phyloP scores from a whole-genome alignment of 2,888 invertebrate species.

The Drosophila quasianomalipes region DNA sequence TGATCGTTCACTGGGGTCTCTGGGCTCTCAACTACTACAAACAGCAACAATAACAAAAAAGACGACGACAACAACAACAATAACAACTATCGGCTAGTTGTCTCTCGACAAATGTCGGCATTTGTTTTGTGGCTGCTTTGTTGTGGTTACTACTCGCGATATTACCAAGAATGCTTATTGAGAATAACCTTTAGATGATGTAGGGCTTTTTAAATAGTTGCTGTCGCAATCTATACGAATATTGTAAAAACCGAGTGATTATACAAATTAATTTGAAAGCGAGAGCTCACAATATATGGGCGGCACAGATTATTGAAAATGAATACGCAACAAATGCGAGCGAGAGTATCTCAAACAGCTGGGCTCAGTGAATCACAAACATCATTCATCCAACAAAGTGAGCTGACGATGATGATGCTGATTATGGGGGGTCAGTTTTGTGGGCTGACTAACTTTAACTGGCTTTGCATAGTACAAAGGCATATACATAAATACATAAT shows the following conservation, averaged over 20 bases:
- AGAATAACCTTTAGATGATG: slow-evolving; percentile 49
- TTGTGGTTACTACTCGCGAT: slow-evolving; percentile 34
- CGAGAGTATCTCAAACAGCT: slow-evolving; percentile 41
- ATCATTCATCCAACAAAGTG: slow-evolving; percentile 24
- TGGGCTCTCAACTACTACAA: neutral
- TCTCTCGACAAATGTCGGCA: slow-evolving; percentile 25
- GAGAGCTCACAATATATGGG: slow-evolving; percentile 13
- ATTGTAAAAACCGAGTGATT: slow-evolving; percentile 8
- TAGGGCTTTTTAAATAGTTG: slow-evolving; percentile 54
- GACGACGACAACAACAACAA: neutral
- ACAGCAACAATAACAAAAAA: neutral
- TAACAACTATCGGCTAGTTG: slow-evolving; percentile 3
- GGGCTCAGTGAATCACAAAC: slow-evolving; percentile 46
- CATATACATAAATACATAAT: slow-evolving; percentile 27
- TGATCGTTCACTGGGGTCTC: slow-evolving; percentile 52
- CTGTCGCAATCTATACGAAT: slow-evolving; percentile 13
- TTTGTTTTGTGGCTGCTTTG: slow-evolving; percentile 41
- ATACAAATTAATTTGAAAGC: slow-evolving; percentile 27
- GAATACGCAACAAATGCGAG: slow-evolving; percentile 18
- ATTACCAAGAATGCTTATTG: slow-evolving; percentile 47
- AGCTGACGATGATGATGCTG: slow-evolving; percentile 14
- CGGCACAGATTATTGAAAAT: neutral
- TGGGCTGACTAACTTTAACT: slow-evolving; percentile 46
- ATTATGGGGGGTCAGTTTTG: slow-evolving; percentile 26
- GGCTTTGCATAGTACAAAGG: slow-evolving; percentile 22